Evolutionary conservation across 2,113 vertebrate species (phyloP).

Genomic region (Datnioides undecimradiatus): DNA sequence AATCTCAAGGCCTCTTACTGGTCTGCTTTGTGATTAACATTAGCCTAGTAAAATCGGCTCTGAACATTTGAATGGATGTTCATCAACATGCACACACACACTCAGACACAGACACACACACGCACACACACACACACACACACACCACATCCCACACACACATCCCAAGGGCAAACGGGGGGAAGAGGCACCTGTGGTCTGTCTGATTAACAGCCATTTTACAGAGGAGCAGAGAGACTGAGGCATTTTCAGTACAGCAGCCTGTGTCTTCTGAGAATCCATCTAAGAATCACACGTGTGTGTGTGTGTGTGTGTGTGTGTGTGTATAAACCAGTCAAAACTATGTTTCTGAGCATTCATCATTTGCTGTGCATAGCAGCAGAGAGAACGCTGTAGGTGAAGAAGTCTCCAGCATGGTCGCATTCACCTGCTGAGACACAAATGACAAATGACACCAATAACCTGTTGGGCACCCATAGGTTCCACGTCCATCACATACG

Average conservation of each 20-base stretch:
- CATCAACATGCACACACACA: not conserved
- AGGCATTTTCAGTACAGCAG: constrained; percentile 7
- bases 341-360: not conserved
- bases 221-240: constrained; percentile 4
- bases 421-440: no score
- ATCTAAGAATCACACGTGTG: not conserved
- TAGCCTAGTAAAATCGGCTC: constrained; percentile 1
- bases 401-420: no score
- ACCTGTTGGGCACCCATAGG: no score
- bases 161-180: constrained; percentile 30
- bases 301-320: not conserved
- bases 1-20: not conserved
- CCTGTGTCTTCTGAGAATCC: constrained; percentile 11
- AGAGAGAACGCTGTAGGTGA: not conserved
- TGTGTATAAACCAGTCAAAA: not conserved
- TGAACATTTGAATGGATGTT: constrained; percentile 27
- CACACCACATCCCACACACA: constrained; percentile 5
- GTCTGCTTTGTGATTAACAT: constrained; percentile 34
- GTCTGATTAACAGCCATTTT: constrained; percentile 60
- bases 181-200: constrained; percentile 49
- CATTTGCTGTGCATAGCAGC: not conserved
- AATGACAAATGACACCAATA: no score
- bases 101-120: not conserved
- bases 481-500: no score
- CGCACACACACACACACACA: constrained; percentile 2